phyloP scores from a whole-genome alignment of 2,113 vertebrate genomes.

The Oplegnathus fasciatus region DNA sequence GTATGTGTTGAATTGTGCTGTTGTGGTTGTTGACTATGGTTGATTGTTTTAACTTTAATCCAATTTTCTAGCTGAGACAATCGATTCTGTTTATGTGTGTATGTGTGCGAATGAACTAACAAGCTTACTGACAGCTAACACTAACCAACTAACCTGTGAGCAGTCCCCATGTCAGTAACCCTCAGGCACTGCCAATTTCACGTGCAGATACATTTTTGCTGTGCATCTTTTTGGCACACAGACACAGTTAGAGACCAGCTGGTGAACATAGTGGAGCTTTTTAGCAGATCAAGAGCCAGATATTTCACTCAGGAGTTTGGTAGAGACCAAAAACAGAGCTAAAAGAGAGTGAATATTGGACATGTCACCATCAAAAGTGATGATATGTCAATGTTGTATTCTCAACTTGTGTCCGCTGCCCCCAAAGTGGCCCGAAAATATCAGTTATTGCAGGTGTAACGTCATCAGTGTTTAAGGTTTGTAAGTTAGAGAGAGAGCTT shows the following conservation, averaged over 20 bases:
- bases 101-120: neutral
- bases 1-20: neutral
- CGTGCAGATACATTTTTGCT: neutral
- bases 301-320: neutral
- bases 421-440: neutral
- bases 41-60: neutral
- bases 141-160: too few relatives aligned
- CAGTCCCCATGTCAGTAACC: neutral
- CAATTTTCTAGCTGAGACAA: neutral
- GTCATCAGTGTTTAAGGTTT: neutral
- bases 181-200: neutral
- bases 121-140: too few relatives aligned
- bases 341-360: too few relatives aligned
- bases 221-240: too few relatives aligned
- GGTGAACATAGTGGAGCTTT: neutral
- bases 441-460: neutral
- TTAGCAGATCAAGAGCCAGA: neutral
- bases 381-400: neutral
- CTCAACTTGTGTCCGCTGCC: neutral
- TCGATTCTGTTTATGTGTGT: neutral
- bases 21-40: neutral
- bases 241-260: too few relatives aligned
- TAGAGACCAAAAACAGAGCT: too few relatives aligned
- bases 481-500: neutral
- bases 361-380: neutral